Conservation (phyloP, 1,140 invertebrate species). For the Oncopodura yosiiana region DNA sequence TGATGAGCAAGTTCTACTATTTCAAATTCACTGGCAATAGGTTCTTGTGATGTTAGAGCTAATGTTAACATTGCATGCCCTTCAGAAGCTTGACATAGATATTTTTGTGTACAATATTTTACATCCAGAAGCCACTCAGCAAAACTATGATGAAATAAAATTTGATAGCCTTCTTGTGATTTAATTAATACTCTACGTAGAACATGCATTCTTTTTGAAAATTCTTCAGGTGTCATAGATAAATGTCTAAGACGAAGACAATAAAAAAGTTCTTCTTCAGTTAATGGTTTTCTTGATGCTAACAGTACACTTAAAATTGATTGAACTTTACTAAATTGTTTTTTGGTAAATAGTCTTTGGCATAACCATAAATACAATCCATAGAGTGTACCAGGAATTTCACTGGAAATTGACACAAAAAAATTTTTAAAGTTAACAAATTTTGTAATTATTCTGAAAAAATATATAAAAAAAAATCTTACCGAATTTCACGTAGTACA, state of each 20-base stretch:
- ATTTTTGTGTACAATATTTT: conserved; percentile 91
- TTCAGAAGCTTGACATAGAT: conserved; percentile 72
- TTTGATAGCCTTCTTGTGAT: conserved; percentile 42
- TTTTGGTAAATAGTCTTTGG: conserved; percentile 78
- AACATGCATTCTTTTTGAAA: conserved; percentile 66
- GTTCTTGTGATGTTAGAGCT: conserved; percentile 58
- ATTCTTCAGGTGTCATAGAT: conserved; percentile 70
- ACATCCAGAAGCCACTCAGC: conserved; percentile 89
- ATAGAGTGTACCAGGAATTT: conserved; percentile 90
- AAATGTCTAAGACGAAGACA: conserved; percentile 72
- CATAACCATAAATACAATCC: conserved; percentile 91
- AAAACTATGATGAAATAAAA: conserved; percentile 79
- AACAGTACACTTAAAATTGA: conserved; percentile 77
- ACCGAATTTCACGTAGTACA: conserved; percentile 65
- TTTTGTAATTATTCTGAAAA: too few relatives aligned
- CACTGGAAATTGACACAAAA: too few relatives aligned
- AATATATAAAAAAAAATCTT: too few relatives aligned
- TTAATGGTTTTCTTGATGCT: conserved; percentile 72
- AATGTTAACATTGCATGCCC: conserved; percentile 83
- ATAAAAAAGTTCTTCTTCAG: conserved; percentile 65
- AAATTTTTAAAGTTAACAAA: too few relatives aligned
- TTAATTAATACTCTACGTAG: conserved; percentile 60
- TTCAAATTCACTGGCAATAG: conserved; percentile 45
- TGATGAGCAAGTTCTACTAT: conserved; percentile 50
- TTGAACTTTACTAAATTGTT: conserved; percentile 75